phyloP scores from a whole-genome alignment of 1,140 invertebrate genomes.

The Trichoplusia ni region DNA sequence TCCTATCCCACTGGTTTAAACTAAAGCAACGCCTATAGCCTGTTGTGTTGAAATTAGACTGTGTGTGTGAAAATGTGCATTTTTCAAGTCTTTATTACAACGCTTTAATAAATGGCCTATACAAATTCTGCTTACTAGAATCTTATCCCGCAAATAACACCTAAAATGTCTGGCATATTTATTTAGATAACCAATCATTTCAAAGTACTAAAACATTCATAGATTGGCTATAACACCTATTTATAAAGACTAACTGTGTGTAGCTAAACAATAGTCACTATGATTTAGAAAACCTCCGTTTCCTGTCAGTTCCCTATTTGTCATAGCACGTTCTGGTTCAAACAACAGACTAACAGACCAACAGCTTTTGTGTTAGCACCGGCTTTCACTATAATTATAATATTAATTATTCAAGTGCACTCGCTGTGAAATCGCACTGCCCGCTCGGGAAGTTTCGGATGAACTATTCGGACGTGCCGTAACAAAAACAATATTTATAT shows the following conservation, averaged over 20 bases:
- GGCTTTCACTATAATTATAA: conserved; percentile 27
- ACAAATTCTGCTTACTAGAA: too few relatives aligned
- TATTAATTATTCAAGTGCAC: conserved; percentile 27
- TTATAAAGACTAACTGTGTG: background rate
- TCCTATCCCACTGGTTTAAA: too few relatives aligned
- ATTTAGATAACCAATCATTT: too few relatives aligned
- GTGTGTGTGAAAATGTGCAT: too few relatives aligned
- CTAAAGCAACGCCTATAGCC: too few relatives aligned
- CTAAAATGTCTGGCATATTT: too few relatives aligned
- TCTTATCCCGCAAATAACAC: too few relatives aligned
- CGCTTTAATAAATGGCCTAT: too few relatives aligned
- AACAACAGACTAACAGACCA: conserved; percentile 15
- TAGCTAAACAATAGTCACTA: background rate
- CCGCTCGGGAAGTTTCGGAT: conserved; percentile 11
- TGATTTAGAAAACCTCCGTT: background rate
- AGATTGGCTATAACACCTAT: background rate
- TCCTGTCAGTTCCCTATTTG: conserved; percentile 17
- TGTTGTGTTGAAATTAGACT: too few relatives aligned
- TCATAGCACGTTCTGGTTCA: conserved; percentile 23
- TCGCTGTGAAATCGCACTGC: conserved; percentile 20
- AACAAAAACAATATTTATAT: background rate
- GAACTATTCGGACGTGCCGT: background rate
- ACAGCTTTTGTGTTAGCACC: conserved; percentile 16
- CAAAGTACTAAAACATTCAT: background rate
- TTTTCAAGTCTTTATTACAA: too few relatives aligned